Percentiles rank a stretch among this genome's conserved stretches.
Conservation (phyloP, 2,113 vertebrate genomes). For the Neotoma lepida region DNA sequence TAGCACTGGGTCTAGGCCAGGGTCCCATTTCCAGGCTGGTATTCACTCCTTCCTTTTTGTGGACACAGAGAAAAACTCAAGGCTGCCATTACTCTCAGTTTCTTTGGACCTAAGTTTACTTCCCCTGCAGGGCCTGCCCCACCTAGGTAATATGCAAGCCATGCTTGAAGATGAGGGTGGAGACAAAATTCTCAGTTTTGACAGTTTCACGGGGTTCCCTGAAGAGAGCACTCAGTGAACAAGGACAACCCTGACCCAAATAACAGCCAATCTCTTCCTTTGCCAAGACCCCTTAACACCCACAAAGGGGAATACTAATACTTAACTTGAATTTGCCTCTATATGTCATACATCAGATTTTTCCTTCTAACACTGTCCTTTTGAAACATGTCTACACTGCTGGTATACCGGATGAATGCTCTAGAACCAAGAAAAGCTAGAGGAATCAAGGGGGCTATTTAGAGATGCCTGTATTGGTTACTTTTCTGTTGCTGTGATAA, state of each 20-base stretch:
- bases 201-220: not conserved
- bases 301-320: not conserved
- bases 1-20: not conserved
- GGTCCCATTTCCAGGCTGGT: not conserved
- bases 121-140: not conserved
- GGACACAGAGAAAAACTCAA: conserved; percentile 17
- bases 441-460: not conserved
- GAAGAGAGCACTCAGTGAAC: not conserved
- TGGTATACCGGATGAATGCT: not conserved
- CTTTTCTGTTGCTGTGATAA: not conserved
- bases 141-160: not conserved
- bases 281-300: not conserved
- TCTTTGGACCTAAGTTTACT: not conserved
- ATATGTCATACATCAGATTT: not conserved
- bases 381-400: not conserved
- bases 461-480: not conserved
- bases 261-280: not conserved
- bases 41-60: conserved; percentile 32
- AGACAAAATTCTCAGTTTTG: not conserved
- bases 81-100: not conserved
- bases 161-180: not conserved
- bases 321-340: conserved; percentile 7
- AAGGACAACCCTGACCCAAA: not conserved
- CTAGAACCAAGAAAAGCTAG: not conserved
- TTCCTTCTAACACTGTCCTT: not conserved